Conservation (phyloP, 2,797 vertebrate species). For the Echeneis naucrates region DNA sequence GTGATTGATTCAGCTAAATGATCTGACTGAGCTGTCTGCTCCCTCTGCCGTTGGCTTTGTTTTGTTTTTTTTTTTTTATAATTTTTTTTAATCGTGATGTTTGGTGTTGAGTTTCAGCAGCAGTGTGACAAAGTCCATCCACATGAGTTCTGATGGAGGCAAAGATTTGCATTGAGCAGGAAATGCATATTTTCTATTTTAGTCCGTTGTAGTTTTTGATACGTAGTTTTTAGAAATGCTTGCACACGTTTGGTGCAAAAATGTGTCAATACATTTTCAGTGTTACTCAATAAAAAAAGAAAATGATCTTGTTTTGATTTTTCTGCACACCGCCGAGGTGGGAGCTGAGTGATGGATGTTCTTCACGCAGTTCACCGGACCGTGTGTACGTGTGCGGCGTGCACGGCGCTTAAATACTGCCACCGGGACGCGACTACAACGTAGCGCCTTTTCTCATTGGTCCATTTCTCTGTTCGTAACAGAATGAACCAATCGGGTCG, state of each 20-base stretch:
- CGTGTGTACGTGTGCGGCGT: conserved; percentile 65
- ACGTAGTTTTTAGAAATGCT: conserved; percentile 78
- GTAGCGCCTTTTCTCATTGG: conserved; percentile 41
- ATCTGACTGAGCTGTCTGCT: conserved; percentile 30
- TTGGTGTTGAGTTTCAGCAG: conserved; percentile 46
- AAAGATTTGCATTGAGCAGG: conserved; percentile 75
- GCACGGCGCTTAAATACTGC: conserved; percentile 1
- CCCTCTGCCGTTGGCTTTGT: conserved; percentile 30
- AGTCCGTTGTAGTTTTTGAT: conserved; percentile 77
- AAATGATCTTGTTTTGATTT: neutral
- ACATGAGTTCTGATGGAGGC: conserved; percentile 47
- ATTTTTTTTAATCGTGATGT: conserved; percentile 11
- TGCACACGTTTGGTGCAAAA: conserved; percentile 80
- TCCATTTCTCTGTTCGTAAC: conserved; percentile 15
- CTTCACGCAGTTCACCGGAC: neutral
- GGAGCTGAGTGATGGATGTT: too few relatives aligned
- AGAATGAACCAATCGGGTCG: conserved; percentile 9
- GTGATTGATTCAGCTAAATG: conserved; percentile 16
- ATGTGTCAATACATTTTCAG: conserved; percentile 81
- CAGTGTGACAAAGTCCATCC: conserved; percentile 41
- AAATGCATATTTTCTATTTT: conserved; percentile 86
- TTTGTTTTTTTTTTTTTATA: too few relatives aligned
- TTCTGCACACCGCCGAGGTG: too few relatives aligned
- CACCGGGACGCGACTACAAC: neutral
- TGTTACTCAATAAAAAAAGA: conserved; percentile 87